Conservation (phyloP, 2,113 vertebrate species). For the Uria lomvia region DNA sequence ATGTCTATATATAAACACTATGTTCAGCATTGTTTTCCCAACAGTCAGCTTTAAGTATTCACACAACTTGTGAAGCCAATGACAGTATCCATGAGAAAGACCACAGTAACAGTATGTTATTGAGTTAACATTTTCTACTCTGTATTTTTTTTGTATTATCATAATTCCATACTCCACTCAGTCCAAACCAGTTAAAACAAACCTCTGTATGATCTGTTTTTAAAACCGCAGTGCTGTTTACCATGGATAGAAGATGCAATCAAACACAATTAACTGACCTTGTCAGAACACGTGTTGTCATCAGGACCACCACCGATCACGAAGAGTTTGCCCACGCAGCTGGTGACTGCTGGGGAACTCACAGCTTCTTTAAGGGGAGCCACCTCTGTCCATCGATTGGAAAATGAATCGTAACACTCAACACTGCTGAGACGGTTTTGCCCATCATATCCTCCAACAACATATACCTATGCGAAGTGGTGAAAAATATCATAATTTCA, state of each 20-base stretch:
- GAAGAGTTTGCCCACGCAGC: conserved; percentile 91
- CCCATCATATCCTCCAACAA: conserved; percentile 94
- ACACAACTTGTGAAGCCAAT: background rate
- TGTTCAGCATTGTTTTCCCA: background rate
- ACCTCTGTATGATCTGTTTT: background rate
- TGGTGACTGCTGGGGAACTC: conserved; percentile 92
- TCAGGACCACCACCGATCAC: conserved; percentile 95
- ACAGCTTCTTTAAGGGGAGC: conserved; percentile 95
- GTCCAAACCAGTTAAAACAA: background rate
- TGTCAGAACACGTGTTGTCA: conserved; percentile 96
- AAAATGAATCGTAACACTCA: conserved; percentile 96
- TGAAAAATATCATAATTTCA: background rate
- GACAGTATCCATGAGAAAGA: background rate
- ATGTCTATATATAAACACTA: background rate
- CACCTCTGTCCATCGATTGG: conserved; percentile 96
- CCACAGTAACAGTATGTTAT: background rate
- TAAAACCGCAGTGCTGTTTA: background rate
- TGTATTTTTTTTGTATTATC: background rate
- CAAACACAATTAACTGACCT: conserved; percentile 72
- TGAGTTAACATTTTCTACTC: background rate
- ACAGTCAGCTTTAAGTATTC: background rate
- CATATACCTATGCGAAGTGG: conserved; percentile 82
- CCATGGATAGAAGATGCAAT: background rate
- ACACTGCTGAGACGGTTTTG: conserved; percentile 94
- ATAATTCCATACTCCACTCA: background rate